Conservation (phyloP, 1,140 invertebrate species). For the Sinella curviseta region DNA sequence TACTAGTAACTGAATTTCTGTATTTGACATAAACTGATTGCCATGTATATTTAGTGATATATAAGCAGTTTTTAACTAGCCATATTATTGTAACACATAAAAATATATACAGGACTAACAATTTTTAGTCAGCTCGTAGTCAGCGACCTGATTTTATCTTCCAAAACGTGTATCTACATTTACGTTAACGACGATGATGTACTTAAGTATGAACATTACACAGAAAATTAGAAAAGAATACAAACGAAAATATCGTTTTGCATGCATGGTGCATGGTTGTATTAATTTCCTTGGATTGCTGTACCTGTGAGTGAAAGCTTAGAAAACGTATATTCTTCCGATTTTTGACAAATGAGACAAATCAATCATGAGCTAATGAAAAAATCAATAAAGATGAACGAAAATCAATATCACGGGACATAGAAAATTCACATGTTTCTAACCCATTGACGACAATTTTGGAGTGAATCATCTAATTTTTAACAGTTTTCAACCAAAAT, state of each 20-base stretch:
- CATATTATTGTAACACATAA: background rate
- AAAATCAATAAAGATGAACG: background rate
- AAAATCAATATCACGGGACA: no score
- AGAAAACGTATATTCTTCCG: background rate
- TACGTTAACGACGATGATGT: no score
- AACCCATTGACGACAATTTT: no score
- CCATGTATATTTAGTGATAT: background rate
- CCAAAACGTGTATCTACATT: background rate
- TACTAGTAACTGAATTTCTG: background rate
- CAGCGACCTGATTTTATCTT: background rate
- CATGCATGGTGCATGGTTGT: background rate
- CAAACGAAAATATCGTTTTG: no score
- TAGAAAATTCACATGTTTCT: no score
- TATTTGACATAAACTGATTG: background rate
- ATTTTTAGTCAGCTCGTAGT: background rate
- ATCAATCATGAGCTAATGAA: background rate
- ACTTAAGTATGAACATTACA: no score
- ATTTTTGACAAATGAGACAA: background rate
- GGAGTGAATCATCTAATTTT: no score
- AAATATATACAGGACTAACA: background rate
- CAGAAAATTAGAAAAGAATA: no score
- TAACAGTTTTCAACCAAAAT: no score
- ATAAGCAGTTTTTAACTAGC: background rate
- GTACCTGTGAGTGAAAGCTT: conserved; percentile 14
- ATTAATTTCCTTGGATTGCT: background rate